Evolutionary conservation across 2,888 invertebrate species (phyloP), one percentile per base, ranked within the genome.

Genomic region (Strigamia maritima): DNA sequence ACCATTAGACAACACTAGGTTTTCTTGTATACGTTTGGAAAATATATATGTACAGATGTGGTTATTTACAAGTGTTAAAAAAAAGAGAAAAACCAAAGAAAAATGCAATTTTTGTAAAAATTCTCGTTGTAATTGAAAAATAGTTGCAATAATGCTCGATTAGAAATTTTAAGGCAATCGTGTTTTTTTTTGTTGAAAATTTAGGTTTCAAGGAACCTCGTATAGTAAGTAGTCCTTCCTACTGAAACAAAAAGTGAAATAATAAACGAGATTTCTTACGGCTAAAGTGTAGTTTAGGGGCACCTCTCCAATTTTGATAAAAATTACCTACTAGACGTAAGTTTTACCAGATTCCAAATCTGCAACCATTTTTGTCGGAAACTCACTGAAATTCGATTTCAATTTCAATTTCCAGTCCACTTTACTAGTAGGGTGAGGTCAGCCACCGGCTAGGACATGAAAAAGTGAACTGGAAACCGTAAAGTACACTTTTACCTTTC

Each of bases 41-140:
- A 65, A 65, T 65, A 65, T 65, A 24, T 65, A 65, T 65, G 22
- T 65, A 65, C 60, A 65, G 60, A 19, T 65, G 60, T 65, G 22
- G 24, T 65, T n/a, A 65, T 65, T 12, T 65, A 22, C 22, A 65
- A 12, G 7, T 22, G 24, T 65, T 65, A 24, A 6, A 60, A 60
- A 10, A 60, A 24, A 24, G 54, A 16, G 16, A 24, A 65, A 22
- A 65, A 19, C 0, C 22, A 65, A 65, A 22, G 19, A 65, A 65
- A 65, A 65, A 65, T 1, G 14, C 7, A 1, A 3, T 12, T 24
- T 65, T 65, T 16, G 44, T 44, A n/a, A 44, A 44, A 44, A 65
- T 24, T 24, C 24, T 6, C 22, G 22, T 24, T 65, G 14, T 2
- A 65, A 65, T 65, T 65, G 60, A 65, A 65, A 65, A 65, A 65